Percentiles rank a stretch among this genome's conserved stretches.
phyloP scores from a whole-genome alignment of 2,113 vertebrate genomes.

The Lasiurus borealis region DNA sequence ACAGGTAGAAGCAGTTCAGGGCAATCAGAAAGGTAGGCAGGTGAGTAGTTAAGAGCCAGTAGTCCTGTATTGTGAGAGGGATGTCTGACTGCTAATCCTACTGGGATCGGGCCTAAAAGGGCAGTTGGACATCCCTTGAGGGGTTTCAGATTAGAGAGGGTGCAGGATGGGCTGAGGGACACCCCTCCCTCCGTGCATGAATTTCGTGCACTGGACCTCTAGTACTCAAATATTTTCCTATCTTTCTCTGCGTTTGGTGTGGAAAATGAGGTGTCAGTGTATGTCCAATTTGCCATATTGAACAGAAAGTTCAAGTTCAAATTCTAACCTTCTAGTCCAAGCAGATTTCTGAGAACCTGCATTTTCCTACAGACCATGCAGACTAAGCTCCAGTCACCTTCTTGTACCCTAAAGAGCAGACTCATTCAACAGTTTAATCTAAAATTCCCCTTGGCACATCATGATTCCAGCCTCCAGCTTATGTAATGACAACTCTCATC shows the following conservation, averaged over 20 bases:
- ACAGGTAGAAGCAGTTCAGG: too few relatives aligned
- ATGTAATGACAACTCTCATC: neutral
- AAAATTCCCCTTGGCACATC: neutral
- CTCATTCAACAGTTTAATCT: neutral
- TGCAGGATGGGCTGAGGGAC: too few relatives aligned
- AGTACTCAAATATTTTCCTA: neutral
- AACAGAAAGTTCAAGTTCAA: slow-evolving; percentile 41
- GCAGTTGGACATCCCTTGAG: too few relatives aligned
- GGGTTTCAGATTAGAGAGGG: too few relatives aligned
- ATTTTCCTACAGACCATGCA: neutral
- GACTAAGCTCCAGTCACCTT: neutral
- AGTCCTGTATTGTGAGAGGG: too few relatives aligned
- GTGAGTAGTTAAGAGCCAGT: too few relatives aligned
- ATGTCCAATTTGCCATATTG: neutral
- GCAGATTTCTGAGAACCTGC: neutral
- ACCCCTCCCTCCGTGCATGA: too few relatives aligned
- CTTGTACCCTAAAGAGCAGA: neutral
- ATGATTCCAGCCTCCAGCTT: neutral
- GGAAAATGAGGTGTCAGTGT: neutral
- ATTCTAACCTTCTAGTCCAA: neutral
- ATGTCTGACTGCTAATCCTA: too few relatives aligned
- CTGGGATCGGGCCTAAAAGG: too few relatives aligned
- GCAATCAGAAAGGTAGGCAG: too few relatives aligned
- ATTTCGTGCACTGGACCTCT: too few relatives aligned
- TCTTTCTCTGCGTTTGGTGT: neutral